phyloP scores from a whole-genome alignment of 2,797 vertebrate species.

The Capromys pilorides region DNA sequence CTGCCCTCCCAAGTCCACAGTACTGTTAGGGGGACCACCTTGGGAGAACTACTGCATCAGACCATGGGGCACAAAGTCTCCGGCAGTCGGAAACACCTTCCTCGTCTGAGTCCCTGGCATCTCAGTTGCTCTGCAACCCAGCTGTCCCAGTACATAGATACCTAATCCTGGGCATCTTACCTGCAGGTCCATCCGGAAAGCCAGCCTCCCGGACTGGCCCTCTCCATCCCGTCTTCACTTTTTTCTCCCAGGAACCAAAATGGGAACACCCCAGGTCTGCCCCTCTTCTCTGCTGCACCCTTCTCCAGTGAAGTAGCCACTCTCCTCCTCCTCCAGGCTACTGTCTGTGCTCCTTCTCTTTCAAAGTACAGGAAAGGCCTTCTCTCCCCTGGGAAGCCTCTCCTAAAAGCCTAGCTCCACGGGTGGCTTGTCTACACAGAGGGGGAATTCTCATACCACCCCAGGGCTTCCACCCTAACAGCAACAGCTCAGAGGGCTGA shows the following conservation, averaged over 20 bases:
- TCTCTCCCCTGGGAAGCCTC: neutral
- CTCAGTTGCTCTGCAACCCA: neutral
- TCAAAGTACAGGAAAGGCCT: neutral
- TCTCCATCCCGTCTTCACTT: neutral
- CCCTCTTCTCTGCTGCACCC: accelerated
- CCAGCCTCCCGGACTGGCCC: neutral
- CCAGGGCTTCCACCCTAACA: neutral
- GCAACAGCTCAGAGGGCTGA: neutral
- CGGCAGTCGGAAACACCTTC: neutral
- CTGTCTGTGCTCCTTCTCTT: neutral
- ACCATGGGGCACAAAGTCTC: neutral
- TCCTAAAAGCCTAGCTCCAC: neutral
- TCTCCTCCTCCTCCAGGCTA: neutral
- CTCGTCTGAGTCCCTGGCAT: neutral
- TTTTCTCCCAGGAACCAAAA: neutral
- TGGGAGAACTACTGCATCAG: neutral
- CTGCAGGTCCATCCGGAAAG: neutral
- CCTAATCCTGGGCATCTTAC: neutral
- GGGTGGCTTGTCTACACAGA: neutral
- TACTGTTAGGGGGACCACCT: neutral
- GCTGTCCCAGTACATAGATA: neutral
- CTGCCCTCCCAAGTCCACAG: neutral
- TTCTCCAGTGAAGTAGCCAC: accelerated
- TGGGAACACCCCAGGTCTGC: accelerated
- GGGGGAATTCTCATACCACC: neutral